Evolutionary conservation across 92 coral and sea anemone genomes (phyloP), one percentile per base, ranked within the genome.

Genomic region (Hydrozoanthus gracilis): DNA sequence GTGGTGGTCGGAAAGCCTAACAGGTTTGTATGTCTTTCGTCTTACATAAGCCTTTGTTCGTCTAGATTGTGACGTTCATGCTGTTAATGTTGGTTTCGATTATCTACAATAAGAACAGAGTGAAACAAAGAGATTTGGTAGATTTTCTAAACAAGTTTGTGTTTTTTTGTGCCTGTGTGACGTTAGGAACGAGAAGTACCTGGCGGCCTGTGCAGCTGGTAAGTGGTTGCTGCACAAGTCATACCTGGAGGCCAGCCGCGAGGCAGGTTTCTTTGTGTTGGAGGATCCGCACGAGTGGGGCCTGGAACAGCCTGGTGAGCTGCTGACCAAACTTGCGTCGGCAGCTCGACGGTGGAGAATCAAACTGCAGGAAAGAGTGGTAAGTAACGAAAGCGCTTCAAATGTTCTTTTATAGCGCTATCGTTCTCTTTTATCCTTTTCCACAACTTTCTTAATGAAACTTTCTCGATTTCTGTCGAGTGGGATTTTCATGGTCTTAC

Each of bases 151-250:
- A 8, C 2, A 11, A 4, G 17, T 56, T 56, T 78, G 83, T 78
- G 18, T n/a, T 15, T 11, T 5, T 18, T 71, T 72, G 54, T 46
- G 0, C 39, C 39, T 8, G 47, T 14, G 12, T 18, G 14, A 14
- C 39, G 39, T 27, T 27, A 96, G 99, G 70, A 96, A 95, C 87
- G 99, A 96, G 87, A 96, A 96, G 84, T 95, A 91, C 88, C 88
- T 96, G 65, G 96, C 99, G 48, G 96, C 99, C 4, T 91, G 95
- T 64, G 98, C 98, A 4, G 99, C 99, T 48, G 99, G 98, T 4
- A 96, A 93, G 88, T 96, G 99, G 99, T 93, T 96, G 47, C 93
- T 96, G 3, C 99, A 92, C 91, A 96, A 96, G 91, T 96, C 99
- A 4, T 96, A 78, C 88, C 84, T 96, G 83, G 99, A 96, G 82